Evolutionary conservation across 1,140 invertebrate genomes (phyloP), one percentile per base, ranked within the genome.

Genomic region (Cryptotermes secundus): DNA sequence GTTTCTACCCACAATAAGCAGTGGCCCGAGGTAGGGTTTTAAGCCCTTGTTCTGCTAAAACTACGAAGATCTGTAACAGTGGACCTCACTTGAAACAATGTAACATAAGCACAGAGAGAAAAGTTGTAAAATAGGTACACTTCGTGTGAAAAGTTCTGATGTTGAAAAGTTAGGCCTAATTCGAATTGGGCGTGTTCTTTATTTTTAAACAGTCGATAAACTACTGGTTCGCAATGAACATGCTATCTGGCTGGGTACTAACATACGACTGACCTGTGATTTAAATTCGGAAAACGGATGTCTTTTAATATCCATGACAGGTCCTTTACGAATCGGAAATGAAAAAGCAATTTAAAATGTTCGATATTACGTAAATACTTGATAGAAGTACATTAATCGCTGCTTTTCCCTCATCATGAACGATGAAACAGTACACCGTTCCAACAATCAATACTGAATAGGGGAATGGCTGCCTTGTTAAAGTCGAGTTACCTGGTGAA

Each of bases 371-470:
- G 59, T n/a, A 31, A 12, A 31, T n/a, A 72, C 1, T 16, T 26
- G 14, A 2, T 2, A 12, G n/a, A 26, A 72, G 31, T 10, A 72
- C 31, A 72, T 3, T 72, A 72, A 72, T 31, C 59, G 6, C 16
- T 31, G 59, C 10, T 65, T 72, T 14, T 72, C 9, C 4, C 31
- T 72, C 31, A 31, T 31, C 59, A 31, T 72, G 59, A 72, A 31
- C n/a, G n/a, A 72, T 72, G 26, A n/a, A 72, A 72, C 59, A 72
- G 59, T n/a, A 26, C 31, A 72, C n/a, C 59, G 26, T n/a, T 72
- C 59, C 59, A 31, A 72, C 59, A 72, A 72, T 72, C 59, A 72
- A 72, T 72, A 72, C 59, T 31, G 59, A n/a, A 72, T 72, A 72
- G 59, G 59, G 59, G 59, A n/a, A 72, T 72, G 59, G 59, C 59